Base-by-base conservation (phyloP, 2,113 vertebrate genomes). In the Collichthys lucidus region DNA sequence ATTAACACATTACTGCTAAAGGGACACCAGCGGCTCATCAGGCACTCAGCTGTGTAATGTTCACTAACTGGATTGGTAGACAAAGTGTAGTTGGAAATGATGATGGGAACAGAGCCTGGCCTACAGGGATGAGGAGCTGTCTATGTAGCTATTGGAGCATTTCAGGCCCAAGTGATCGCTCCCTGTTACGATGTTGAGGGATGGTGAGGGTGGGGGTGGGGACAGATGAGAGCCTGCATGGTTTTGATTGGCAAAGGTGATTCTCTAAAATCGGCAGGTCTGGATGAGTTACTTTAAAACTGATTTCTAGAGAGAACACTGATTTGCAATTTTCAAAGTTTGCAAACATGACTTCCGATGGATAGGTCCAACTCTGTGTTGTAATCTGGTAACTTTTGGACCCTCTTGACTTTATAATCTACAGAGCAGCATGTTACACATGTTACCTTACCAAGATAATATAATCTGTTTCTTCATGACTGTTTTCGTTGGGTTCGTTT, bases 1-100 rank as follows among this genome's bases (percentile, higher is more conserved):
- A 74, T 77, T 77, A 76, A 72, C 73, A 77, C 61, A 72, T 82
- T 40, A 12, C 11, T 17, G 80, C 82, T 86, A 62, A 82, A 84
- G 19, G 29, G 70, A 86, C 83, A 81, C 57, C n/a, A 20, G 68
- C 8, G 17, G 60, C 70, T 72, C 59, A 76, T 79, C 61, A 55
- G 68, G 74, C 83, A 68, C 64, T 86, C 53, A 65, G 74, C 70
- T 80, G 74, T 78, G 79, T 71, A 70, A 78, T 64, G 64, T 81
- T 77, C 63, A 50, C 40, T 69, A 47, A 66, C 42, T 65, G 67
- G 80, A 77, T 31, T 69, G 77, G 52, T 17, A 40, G 72, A 71
- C 24, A 81, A 75, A 85, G 15, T 31, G 49, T 42, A 42, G 79
- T 56, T 71, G 59, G 66, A 72, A 69, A 60, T 40, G 61, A 29